Evolutionary conservation across 2,888 invertebrate species (phyloP), one percentile per base, ranked within the genome.

Genomic region (Augiades crinisus): DNA sequence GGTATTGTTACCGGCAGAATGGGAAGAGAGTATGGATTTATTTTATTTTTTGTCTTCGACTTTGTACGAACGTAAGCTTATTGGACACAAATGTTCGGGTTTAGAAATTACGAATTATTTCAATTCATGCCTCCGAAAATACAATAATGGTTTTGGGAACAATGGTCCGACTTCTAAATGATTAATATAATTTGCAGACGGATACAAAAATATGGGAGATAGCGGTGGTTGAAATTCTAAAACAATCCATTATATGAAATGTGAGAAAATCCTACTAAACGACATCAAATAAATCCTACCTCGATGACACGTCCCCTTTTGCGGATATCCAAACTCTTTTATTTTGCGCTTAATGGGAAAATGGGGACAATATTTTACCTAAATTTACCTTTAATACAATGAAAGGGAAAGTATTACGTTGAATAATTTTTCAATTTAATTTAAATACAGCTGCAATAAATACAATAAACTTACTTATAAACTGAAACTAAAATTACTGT

Each of bases 171-270:
- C 22, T 33, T 21, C 36, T 36, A 34, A 46, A 46, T 46, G 46
- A 46, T 46, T 46, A 36, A 46, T 46, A 46, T 36, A 24, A 36
- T 31, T 24, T 34, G 45, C 7, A n/a, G 16, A 36, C 10, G 30
- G 38, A 46, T 17, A 44, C 30, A 49, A 33, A 41, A 49, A 49
- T 49, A 34, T 38, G 43, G 12, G 27, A 36, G 36, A 19, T 27
- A 43, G 27, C 21, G 19, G 21, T 17, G n/a, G n/a, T 43, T 30
- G 36, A 36, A 43, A 50, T 43, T 50, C 50, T 50, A 50, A 43
- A 50, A 36, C 50, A 50, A 50, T 50, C 27, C 43, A 43, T 43
- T 50, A 49, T 33, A 8, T 43, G 49, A 27, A 50, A 38, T 34
- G 33, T 31, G 31, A 30, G 43, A 34, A 50, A 50, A 50, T 50